These are phyloP conservation scores for Zeugodacus cucurbitae DNA, from an alignment of 1,140 invertebrate species.

Conservation along the genomic window DNA sequence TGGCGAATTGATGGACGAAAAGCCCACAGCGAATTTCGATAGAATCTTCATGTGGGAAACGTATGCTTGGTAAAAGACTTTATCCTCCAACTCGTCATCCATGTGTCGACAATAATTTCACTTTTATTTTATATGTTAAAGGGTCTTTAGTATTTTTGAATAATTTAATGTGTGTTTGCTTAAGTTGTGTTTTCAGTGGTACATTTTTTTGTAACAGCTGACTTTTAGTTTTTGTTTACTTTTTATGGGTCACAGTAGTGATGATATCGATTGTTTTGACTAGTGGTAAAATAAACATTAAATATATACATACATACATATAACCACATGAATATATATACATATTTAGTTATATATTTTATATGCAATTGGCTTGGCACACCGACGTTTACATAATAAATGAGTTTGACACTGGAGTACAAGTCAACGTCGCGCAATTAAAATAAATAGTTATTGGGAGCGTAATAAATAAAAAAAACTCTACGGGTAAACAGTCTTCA, in stretches of 20 bases:
- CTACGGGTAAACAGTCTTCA: background rate
- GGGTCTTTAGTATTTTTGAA: background rate
- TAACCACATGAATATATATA: background rate
- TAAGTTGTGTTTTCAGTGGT: background rate
- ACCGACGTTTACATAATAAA: background rate
- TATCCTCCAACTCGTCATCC: constrained; percentile 90
- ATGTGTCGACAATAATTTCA: constrained; percentile 65
- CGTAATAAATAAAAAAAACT: background rate
- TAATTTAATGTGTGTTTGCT: background rate
- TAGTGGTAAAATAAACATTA: background rate
- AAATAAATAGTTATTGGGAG: background rate
- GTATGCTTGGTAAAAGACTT: constrained; percentile 85
- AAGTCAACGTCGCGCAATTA: background rate
- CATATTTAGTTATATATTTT: too few species aligned
- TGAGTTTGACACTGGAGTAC: background rate
- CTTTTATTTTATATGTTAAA: background rate
- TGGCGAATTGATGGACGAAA: constrained; percentile 72
- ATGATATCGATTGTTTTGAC: background rate
- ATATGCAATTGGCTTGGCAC: background rate
- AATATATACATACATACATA: background rate
- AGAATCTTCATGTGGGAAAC: constrained; percentile 84
- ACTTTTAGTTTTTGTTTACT: background rate
- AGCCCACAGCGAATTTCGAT: constrained; percentile 79
- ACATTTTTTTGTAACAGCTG: background rate
- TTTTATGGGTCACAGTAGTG: background rate